Base-by-base conservation (phyloP, 2,888 invertebrate genomes). In the Gymnocheta viridis region DNA sequence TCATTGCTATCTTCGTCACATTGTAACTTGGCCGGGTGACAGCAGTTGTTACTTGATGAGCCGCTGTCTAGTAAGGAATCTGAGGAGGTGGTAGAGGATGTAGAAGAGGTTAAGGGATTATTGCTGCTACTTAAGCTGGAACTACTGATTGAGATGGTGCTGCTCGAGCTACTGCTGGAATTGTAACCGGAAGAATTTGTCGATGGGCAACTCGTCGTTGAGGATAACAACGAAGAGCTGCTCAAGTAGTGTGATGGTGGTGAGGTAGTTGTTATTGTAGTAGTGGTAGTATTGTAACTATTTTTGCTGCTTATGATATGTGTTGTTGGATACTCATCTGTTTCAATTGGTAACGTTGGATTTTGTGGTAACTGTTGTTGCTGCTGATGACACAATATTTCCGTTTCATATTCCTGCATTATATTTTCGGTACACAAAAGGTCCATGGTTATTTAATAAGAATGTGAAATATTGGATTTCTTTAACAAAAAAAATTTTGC, bases 371-470 rank as follows among this genome's bases (percentile, higher is more conserved):
- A 69, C 24, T 84, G 80, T n/a, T 74, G 44, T 35, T 77, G 67
- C 27, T 69, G 82, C 51, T 81, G 67, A 47, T 70, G 82, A 81
- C 86, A 87, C 80, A 86, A 74, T 82, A 79, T 80, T 79, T 86
- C 88, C 82, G 86, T 87, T 85, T 89, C 89, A 85, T 86, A 87
- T 86, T 89, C 90, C 82, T 88, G 88, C 87, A 93, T 92, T 89
- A 94, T 93, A 88, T 93, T 93, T 92, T 94, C 94, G 90, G 93
- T 93, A 89, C 94, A 94, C 91, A 93, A 91, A 91, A 94, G 93
- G 93, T 94, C 94, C 94, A 94, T 94, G 85, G 85, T 88, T 86
- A 27, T 69, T 35, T 14, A 72, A 32, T 70, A 38, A n/a, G 7
- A 17, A 41, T 19, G 1, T 35, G 7, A 41, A 32, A 60, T 64